These are phyloP conservation scores for Bombus consobrinus DNA, from an alignment of 1,140 invertebrate genomes.

Conservation along the genomic window DNA sequence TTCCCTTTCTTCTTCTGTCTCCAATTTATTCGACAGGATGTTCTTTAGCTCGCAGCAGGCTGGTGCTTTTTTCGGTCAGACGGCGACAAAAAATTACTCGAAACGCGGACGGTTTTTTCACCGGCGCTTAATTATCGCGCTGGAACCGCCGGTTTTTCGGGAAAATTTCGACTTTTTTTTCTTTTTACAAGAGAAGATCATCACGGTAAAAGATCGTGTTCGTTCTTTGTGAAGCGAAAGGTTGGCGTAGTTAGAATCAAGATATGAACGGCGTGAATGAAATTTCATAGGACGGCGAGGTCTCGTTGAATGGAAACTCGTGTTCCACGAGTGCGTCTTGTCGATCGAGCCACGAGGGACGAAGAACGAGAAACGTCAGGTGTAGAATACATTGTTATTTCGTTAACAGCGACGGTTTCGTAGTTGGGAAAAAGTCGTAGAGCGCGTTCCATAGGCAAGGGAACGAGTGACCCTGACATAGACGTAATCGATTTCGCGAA, in stretches of 20 bases:
- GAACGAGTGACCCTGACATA: slow-evolving; percentile 42
- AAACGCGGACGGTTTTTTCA: background rate
- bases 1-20: background rate
- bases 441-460: slow-evolving; percentile 2
- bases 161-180: background rate
- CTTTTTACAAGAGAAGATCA: background rate
- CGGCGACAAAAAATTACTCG: background rate
- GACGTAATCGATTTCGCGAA: slow-evolving; percentile 40
- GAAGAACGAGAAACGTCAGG: background rate
- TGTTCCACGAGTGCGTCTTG: background rate
- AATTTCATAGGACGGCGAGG: background rate
- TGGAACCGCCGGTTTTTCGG: no score
- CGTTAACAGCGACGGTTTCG: slow-evolving; percentile 10
- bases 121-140: background rate
- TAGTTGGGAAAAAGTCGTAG: slow-evolving; percentile 9
- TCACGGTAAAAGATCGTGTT: background rate
- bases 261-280: background rate
- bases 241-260: background rate
- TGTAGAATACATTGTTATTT: background rate
- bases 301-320: background rate
- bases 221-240: background rate
- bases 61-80: background rate
- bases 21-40: slow-evolving; percentile 38
- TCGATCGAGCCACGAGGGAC: background rate
- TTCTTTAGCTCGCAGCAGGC: background rate